Evolutionary conservation across 2,113 vertebrate genomes (phyloP).

Genomic region (Narcine bancroftii): DNA sequence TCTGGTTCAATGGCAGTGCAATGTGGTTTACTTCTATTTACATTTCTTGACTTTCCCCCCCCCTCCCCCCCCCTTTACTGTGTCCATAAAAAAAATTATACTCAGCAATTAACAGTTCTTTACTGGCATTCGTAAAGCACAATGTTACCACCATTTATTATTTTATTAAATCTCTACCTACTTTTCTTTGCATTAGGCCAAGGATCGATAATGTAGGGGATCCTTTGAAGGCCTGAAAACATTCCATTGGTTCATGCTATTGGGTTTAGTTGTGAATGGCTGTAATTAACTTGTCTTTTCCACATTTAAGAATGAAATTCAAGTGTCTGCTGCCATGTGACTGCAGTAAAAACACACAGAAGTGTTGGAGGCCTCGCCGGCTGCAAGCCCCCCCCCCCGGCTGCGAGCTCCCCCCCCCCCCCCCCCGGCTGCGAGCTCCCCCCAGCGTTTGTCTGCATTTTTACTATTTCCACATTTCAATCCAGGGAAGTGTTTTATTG

Average conservation of each 20-base stretch:
- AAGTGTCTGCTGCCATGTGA: too few relatives aligned
- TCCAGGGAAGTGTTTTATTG: not conserved
- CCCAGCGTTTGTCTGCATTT: too few relatives aligned
- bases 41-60: not conserved
- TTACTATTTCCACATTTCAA: too few relatives aligned
- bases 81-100: not conserved
- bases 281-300: too few relatives aligned
- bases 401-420: too few relatives aligned
- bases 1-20: too few relatives aligned
- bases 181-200: not conserved
- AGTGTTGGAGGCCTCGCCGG: too few relatives aligned
- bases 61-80: not conserved
- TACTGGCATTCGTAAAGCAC: not conserved
- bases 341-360: too few relatives aligned
- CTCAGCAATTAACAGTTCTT: not conserved
- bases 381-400: too few relatives aligned
- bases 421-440: too few relatives aligned
- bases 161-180: conserved; percentile 4
- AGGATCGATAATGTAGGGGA: too few relatives aligned
- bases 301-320: too few relatives aligned
- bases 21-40: not conserved
- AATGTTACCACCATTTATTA: not conserved
- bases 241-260: not conserved
- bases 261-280: not conserved
- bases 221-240: not conserved